Evolutionary conservation across 2,888 invertebrate species (phyloP), one percentile per base, ranked within the genome.

Genomic region (Sturmia bella): DNA sequence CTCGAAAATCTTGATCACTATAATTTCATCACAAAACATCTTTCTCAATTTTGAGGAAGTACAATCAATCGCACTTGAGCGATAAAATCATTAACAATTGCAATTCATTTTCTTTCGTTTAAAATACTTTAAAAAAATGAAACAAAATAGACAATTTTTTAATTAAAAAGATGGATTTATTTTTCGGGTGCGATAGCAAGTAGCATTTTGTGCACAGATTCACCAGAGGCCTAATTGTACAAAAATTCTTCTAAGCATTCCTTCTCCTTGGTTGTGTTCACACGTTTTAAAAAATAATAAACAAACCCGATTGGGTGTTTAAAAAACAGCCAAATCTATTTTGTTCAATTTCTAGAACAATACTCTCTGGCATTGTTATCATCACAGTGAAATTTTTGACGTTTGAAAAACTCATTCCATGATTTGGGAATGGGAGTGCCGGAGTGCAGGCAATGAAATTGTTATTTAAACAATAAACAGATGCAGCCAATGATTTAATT

Each of bases 401-500:
- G 69, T 73, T 73, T 77, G 61, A 61, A 73, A 75, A 57, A 59
- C 17, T 48, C 69, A 70, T 75, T 80, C 72, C 41, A 64, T 57
- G 39, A 19, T 50, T 45, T 48, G 37, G 32, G 19, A 17, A 17
- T 57, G 37, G 15, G n/a, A 15, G 39, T 27, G 2, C n/a, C 3
- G n/a, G 41, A 50, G 37, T 52, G 77, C 48, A 21, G 17, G 15
- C 50, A 43, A 54, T 41, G 61, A 48, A 68, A 72, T 15, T 63
- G 50, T 48, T 63, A 41, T 56, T 57, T 32, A 37, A 50, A 77
- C 56, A 69, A 59, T 72, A 81, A 73, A 17, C 81, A 81, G 81
- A 81, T 81, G 81, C 64, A 82, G 64, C 21, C 63, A 73, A 54
- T 56, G 57, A 56, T 27, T 72, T 57, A 61, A 39, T 70, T 66